Evolutionary conservation across 1,140 invertebrate genomes (phyloP), one percentile per base, ranked within the genome.

Genomic region (Papilio glaucus): DNA sequence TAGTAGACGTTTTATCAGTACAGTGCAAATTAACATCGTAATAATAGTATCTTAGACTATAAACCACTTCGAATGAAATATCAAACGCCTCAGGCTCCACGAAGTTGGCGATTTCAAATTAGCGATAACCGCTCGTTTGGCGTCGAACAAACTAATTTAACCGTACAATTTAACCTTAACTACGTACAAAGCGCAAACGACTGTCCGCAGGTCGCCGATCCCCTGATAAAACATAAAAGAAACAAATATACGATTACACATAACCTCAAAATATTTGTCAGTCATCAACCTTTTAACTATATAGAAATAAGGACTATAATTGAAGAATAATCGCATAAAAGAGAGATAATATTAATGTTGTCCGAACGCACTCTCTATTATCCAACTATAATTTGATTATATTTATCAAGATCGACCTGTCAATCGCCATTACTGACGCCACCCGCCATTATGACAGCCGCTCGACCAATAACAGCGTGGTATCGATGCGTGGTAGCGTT

Each of bases 391-490:
- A 87, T 87, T 87, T 87, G 84, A 87, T 87, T 87, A 86, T 74
- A 82, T 68, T 84, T 87, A 87, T 87, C 85, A 80, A 77, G 85
- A 87, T 83, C 81, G 72, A 82, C 82, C 81, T 85, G 84, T 85
- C 85, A 85, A 85, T 85, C 84, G 85, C 62, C 62, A 85, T 83
- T 85, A 85, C 71, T 77, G 78, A 75, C 77, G 76, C 77, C 81
- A 80, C 83, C 74, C 77, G 76, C 80, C 79, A 80, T 84, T 77
- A 83, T 87, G 85, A 84, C 82, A 81, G 78, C 83, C 80, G 76
- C 65, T 77, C 72, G 73, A 21, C 79, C 77, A 84, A 82, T 78
- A 74, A 72, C 7, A 38, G 70, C n/a, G n/a, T n/a, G n/a, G n/a
- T n/a, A n/a, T n/a, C n/a, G 24, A 21, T 45, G 53, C 71, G 65